These are phyloP conservation scores for Microdon myrmicae DNA, from an alignment of 2,888 invertebrate genomes.

Conservation along the genomic window DNA sequence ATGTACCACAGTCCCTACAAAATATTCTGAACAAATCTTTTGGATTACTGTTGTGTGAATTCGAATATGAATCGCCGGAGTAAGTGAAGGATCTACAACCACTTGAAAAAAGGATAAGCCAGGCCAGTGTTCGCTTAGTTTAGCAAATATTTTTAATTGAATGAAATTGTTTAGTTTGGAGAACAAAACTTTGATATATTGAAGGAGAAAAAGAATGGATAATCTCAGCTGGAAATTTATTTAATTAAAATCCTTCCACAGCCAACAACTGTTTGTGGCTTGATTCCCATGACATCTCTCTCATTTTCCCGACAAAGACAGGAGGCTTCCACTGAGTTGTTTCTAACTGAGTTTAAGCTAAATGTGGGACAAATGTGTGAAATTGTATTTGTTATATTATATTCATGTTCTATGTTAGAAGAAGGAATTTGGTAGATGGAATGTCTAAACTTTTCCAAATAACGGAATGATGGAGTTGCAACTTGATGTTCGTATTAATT, in stretches of 20 bases:
- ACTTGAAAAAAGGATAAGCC: background rate
- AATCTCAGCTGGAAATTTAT: slow-evolving; percentile 19
- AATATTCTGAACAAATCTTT: slow-evolving; percentile 26
- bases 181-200: background rate
- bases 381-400: too few species aligned
- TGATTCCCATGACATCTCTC: slow-evolving; percentile 28
- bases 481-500: too few species aligned
- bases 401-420: too few species aligned
- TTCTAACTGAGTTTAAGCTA: too few species aligned
- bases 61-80: slow-evolving; percentile 25
- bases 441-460: too few species aligned
- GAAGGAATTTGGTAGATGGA: too few species aligned
- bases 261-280: slow-evolving; percentile 10
- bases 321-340: too few species aligned
- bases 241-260: slow-evolving; percentile 33
- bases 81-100: background rate
- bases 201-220: background rate
- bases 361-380: too few species aligned
- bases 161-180: slow-evolving; percentile 1
- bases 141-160: slow-evolving; percentile 6
- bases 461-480: too few species aligned
- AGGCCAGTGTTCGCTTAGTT: background rate
- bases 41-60: slow-evolving; percentile 31
- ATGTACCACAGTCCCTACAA: slow-evolving; percentile 1
- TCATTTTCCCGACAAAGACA: slow-evolving; percentile 23